Evolutionary conservation across 2,113 vertebrate genomes (phyloP), one percentile per base, ranked within the genome.

Genomic region (Deroptyus accipitrinus): DNA sequence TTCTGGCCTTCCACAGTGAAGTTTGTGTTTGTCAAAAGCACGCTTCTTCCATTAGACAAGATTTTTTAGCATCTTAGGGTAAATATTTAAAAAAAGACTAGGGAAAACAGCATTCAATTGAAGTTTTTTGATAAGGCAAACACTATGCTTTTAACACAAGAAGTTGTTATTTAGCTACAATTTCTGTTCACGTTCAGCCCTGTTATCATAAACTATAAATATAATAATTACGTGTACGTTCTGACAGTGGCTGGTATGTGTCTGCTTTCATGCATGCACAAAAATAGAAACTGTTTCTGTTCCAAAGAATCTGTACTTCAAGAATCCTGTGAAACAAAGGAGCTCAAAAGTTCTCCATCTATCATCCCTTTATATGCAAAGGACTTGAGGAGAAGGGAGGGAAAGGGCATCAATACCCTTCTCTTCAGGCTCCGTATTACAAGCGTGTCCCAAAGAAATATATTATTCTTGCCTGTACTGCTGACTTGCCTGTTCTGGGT

Each of bases 11-110:
- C 83, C 88, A 55, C 42, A 88, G 86, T 92, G 86, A 96, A 94
- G 37, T 39, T 54, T 88, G 33, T 94, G 73, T 96, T 97, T 97
- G 90, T 92, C 83, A 96, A 92, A 96, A 93, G 70, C 72, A 95
- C 59, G 86, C 48, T 96, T 90, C 90, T 95, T 92, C 93, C 88
- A 77, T 86, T 86, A 86, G 78, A 82, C 59, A 93, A 92, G 70
- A 96, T 90, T 94, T 86, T 80, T 82, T 49, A 94, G 77, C n/a
- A 95, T 90, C 79, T 96, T 42, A 90, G 54, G n/a, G 77, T 87
- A 95, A 96, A 97, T 86, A 77, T 90, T 92, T 94, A 86, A 91
- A 92, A 89, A 75, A 92, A 85, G 83, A 76, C 85, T 68, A 37
- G 30, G 30, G 69, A 97, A 96, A 93, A 83, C 11, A 86, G 33